Conservation (phyloP, 2,888 invertebrate species). For the Tenthredo mesomela region DNA sequence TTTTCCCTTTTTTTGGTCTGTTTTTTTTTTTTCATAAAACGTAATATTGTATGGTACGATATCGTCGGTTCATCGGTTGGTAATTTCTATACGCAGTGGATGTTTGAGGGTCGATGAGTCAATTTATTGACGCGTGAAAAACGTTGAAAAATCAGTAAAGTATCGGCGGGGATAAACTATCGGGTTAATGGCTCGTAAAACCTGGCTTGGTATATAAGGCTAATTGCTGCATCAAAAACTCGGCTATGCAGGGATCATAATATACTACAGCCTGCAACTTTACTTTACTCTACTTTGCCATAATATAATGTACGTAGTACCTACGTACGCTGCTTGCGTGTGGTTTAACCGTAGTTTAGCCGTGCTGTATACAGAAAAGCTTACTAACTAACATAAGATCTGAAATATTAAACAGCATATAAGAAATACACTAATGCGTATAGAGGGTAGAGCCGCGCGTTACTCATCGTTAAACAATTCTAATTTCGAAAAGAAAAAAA, state of each 20-base stretch:
- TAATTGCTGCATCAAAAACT: slow-evolving; percentile 60
- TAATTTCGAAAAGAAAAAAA: neutral
- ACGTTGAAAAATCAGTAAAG: slow-evolving; percentile 50
- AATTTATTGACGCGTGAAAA: slow-evolving; percentile 54
- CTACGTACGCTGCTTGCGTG: too few relatives aligned
- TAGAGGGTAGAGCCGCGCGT: neutral
- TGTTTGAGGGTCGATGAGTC: slow-evolving; percentile 16
- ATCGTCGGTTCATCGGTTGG: neutral
- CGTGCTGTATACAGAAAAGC: neutral
- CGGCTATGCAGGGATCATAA: too few relatives aligned
- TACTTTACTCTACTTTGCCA: neutral
- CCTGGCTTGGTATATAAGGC: slow-evolving; percentile 56
- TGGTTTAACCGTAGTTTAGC: slow-evolving; percentile 17
- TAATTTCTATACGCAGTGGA: slow-evolving; percentile 21
- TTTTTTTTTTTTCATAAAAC: neutral
- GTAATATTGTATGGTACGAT: neutral
- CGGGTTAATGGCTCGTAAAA: slow-evolving; percentile 64
- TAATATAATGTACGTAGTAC: neutral
- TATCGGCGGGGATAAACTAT: slow-evolving; percentile 63
- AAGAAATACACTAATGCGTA: slow-evolving; percentile 14
- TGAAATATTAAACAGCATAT: slow-evolving; percentile 7
- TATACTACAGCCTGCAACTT: neutral
- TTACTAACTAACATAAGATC: slow-evolving; percentile 5
- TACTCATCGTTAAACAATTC: neutral
- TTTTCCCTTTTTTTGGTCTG: too few relatives aligned